Conservation (phyloP, 2,113 vertebrate genomes). For the Anser cygnoides region DNA sequence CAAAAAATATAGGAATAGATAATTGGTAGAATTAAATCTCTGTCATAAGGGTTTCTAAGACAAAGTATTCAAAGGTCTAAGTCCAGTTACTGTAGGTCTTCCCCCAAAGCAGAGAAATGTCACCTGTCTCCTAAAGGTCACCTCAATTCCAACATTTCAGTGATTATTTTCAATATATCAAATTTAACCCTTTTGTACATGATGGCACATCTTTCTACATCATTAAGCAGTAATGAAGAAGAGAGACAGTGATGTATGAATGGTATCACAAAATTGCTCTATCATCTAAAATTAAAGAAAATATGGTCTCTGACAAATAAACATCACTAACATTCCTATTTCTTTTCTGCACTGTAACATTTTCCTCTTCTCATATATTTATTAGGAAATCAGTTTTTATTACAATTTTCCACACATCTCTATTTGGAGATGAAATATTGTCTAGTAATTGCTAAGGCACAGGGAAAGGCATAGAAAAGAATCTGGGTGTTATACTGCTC, state of each 20-base stretch:
- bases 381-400: background rate
- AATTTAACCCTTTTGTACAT: background rate
- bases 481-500: background rate
- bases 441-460: background rate
- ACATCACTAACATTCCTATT: background rate
- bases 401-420: background rate
- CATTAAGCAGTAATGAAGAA: constrained; percentile 1
- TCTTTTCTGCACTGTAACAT: background rate
- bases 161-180: background rate
- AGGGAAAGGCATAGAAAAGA: background rate
- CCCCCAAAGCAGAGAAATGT: background rate
- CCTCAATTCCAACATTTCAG: background rate
- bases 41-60: background rate
- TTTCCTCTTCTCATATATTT: background rate
- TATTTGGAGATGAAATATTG: background rate
- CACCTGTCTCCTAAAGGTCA: background rate
- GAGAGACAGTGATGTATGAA: background rate
- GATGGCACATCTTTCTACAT: background rate
- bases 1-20: background rate
- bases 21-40: background rate
- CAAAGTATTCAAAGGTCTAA: background rate
- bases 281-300: background rate
- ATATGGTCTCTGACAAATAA: background rate
- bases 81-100: background rate
- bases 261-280: background rate